Base-by-base conservation (phyloP, 1,140 invertebrate species). In the Drosophila kohkoa region DNA sequence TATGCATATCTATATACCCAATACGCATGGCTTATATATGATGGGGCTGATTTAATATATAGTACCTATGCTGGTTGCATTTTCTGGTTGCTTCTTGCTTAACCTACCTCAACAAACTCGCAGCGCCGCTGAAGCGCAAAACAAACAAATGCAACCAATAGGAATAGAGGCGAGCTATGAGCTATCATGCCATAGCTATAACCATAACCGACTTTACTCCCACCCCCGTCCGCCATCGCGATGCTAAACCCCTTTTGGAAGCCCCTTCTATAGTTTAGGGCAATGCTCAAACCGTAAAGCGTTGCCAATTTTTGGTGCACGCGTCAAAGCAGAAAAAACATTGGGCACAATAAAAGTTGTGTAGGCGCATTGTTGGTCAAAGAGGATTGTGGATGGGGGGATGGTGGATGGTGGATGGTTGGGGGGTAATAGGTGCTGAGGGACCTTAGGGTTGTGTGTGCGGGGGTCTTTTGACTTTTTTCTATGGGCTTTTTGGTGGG, bases 321-420 rank as follows among this genome's bases (percentile, higher is more conserved):
- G 83, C 83, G 83, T 88, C 85, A 88, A 88, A 88, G 83, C 85
- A 88, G 85, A 88, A 88, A 88, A 88, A 88, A 89, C 83, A 89
- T 72, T 66, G 82, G 74, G 71, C 85, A 87, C 79, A 87, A 87
- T 87, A 88, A 75, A 89, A 88, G 77, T 88, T 83, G 68, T 64
- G 83, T 79, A 82, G 79, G 63, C 71, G 54, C 79, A 25, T 60
- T 73, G 46, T 52, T 4, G 49, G 38, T 1, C 10, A 32, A 65
- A 54, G 8, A 10, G 20, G n/a, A 3, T 8, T 10, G 28, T 11
- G 16, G 32, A 43, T 1, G 11, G 30, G 30, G 13, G 48, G 5
- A 48, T 25, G 20, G 13, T 1, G 13, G 45, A 48, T 7, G 45
- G 46, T 16, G 20, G 30, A n/a, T n/a, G n/a, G n/a, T n/a, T n/a